Evolutionary conservation across 1,140 invertebrate species (phyloP).

Genomic region (Sarcophaga bullata): DNA sequence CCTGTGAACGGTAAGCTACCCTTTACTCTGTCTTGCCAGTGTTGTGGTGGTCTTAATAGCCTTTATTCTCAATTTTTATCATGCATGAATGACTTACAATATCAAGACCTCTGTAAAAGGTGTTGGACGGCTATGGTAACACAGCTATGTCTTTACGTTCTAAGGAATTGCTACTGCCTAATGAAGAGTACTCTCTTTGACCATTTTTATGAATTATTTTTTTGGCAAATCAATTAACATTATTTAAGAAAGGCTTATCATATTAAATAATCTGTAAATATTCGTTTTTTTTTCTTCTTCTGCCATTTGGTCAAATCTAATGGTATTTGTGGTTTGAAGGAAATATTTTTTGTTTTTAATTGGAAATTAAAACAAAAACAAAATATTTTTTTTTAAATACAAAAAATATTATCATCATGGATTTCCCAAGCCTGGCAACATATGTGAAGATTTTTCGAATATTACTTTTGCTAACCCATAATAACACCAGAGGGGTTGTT

Average conservation of each 20-base stretch:
- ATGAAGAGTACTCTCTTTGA: not conserved
- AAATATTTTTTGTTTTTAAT: not conserved
- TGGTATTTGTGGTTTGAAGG: not conserved
- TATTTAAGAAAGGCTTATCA: constrained; percentile 1
- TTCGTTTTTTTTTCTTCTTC: too few relatives aligned
- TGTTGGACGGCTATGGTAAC: too few relatives aligned
- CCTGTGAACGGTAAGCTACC: too few relatives aligned
- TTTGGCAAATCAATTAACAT: constrained; percentile 11
- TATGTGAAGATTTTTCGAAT: not conserved
- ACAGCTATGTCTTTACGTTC: too few relatives aligned
- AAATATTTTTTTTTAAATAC: not conserved
- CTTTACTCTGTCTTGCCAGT: too few relatives aligned
- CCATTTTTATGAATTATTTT: too few relatives aligned
- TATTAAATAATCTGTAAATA: not conserved
- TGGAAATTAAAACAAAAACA: not conserved
- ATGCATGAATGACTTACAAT: too few relatives aligned
- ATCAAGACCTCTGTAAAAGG: too few relatives aligned
- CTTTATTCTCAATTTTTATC: too few relatives aligned
- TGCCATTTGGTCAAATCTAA: not conserved
- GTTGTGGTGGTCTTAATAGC: too few relatives aligned
- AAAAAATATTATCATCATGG: not conserved
- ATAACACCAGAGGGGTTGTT: not conserved
- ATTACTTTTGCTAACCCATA: not conserved
- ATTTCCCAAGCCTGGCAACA: not conserved
- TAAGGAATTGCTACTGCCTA: not conserved